Base-by-base conservation (phyloP, 1,140 invertebrate species). In the Hyles vespertilio region DNA sequence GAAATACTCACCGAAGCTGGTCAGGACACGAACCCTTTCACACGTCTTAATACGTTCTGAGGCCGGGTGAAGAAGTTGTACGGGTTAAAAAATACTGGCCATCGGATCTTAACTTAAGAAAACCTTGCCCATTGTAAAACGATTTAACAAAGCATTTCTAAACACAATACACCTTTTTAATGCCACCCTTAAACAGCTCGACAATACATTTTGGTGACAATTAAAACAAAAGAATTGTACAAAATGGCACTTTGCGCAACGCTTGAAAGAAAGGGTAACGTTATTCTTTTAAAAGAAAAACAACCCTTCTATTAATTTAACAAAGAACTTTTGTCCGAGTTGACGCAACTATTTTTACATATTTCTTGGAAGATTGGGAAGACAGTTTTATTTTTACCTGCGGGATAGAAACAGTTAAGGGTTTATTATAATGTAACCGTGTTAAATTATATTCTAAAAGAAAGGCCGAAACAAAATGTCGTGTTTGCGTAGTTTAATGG, bases 281-380 rank as follows among this genome's bases (percentile, higher is more conserved):
- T 84, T 70, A 80, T 80, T 76, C 62, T 59, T 66, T 70, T 77
- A 63, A 64, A 79, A 84, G 78, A 81, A 81, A 79, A 87, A 81
- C 80, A 89, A 89, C 86, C 86, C 83, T 86, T 85, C 76, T 66
- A 77, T 85, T 81, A 62, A 77, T 65, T 46, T 74, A 68, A 70
- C 64, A 71, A 75, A 70, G 67, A 59, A 61, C 65, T 66, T 78
- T 83, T 84, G 74, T 83, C 81, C 77, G 79, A 84, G 81, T 82
- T 85, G 73, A 80, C 74, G 80, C 82, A 84, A 84, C 66, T 51
- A 47, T 56, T 74, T 70, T 59, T 53, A 63, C n/a, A 64, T 51
- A 70, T 72, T 87, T 81, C 80, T 74, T 59, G 61, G 74, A 83
- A 83, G 77, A 54, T 61, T 57, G 32, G 44, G 11, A 56, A 10